phyloP scores from a whole-genome alignment of 1,140 invertebrate species.

The Hycleus cichorii region DNA sequence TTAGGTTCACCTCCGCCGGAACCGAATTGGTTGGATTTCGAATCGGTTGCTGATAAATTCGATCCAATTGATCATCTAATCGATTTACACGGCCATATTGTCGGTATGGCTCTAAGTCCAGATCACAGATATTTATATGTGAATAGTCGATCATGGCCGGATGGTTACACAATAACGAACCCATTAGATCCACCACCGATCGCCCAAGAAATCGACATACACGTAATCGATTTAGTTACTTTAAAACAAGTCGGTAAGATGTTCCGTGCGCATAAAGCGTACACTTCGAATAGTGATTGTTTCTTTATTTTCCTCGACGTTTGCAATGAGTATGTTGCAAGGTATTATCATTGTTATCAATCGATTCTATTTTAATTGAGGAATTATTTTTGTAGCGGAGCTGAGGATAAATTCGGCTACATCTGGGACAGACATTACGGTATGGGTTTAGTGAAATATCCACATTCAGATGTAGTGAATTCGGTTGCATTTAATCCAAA shows the following conservation, averaged over 20 bases:
- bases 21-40: constrained; percentile 62
- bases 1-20: constrained; percentile 45
- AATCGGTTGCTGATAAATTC: constrained; percentile 62
- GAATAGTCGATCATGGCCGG: constrained; percentile 79
- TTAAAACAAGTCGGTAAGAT: constrained; percentile 75
- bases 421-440: constrained; percentile 84
- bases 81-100: constrained; percentile 82
- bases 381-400: constrained; percentile 56
- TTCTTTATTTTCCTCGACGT: constrained; percentile 88
- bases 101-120: constrained; percentile 81
- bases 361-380: constrained; percentile 1
- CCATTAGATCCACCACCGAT: constrained; percentile 77
- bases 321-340: constrained; percentile 77
- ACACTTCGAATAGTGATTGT: constrained; percentile 80
- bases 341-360: constrained; percentile 45
- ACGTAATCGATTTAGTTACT: constrained; percentile 77
- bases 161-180: constrained; percentile 69
- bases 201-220: constrained; percentile 87
- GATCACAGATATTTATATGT: constrained; percentile 85
- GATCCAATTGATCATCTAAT: constrained; percentile 77
- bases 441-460: constrained; percentile 66
- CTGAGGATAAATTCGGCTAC: constrained; percentile 80
- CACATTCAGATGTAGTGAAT: constrained; percentile 78
- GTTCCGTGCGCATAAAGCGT: constrained; percentile 77
- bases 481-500: constrained; percentile 80